These are phyloP conservation scores for Chesias legatella DNA, from an alignment of 2,888 invertebrate genomes.

Conservation along the genomic window DNA sequence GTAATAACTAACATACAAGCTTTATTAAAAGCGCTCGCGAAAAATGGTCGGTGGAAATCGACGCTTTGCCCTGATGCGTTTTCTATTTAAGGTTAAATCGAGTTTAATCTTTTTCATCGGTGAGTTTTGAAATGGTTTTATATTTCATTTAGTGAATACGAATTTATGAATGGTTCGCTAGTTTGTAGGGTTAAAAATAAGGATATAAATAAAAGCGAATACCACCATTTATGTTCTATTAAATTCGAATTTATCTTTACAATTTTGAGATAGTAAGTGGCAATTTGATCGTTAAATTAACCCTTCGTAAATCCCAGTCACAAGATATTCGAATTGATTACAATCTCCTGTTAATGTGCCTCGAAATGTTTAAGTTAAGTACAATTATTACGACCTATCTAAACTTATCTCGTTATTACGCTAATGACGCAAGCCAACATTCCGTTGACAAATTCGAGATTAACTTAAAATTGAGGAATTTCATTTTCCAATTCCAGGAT, in stretches of 20 bases:
- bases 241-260: not conserved
- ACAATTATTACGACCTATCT: conserved; percentile 29
- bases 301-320: conserved; percentile 6
- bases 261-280: conserved; percentile 11
- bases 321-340: conserved; percentile 19
- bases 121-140: conserved; percentile 14
- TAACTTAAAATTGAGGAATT: conserved; percentile 29
- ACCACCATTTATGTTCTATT: too few relatives aligned
- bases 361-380: conserved; percentile 22
- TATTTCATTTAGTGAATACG: conserved; percentile 8
- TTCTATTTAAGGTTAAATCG: conserved; percentile 35
- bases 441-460: conserved; percentile 27
- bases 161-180: conserved; percentile 1
- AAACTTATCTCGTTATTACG: conserved; percentile 31
- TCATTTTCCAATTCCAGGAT: conserved; percentile 28
- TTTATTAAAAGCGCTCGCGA: conserved; percentile 56
- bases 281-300: conserved; percentile 17
- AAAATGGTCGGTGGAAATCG: conserved; percentile 36
- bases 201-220: too few relatives aligned
- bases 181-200: too few relatives aligned
- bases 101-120: conserved; percentile 30
- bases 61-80: conserved; percentile 32
- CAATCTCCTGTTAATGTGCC: conserved; percentile 17
- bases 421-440: conserved; percentile 24
- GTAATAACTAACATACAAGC: conserved; percentile 47